phyloP scores from a whole-genome alignment of 2,888 invertebrate species.

The Andrena flavipes region DNA sequence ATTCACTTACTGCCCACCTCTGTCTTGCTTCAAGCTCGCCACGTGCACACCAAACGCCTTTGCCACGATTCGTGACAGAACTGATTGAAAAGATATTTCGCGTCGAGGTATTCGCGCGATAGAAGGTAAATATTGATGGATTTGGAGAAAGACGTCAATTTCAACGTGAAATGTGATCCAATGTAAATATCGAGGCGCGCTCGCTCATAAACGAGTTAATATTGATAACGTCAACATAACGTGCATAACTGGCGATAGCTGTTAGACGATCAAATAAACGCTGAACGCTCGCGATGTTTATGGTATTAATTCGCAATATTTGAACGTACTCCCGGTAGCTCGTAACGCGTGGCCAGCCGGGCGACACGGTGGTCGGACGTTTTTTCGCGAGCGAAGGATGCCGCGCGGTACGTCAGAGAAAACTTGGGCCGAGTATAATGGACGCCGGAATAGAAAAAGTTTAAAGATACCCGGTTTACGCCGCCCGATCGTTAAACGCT shows the following conservation, averaged over 20 bases:
- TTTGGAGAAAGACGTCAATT: not conserved
- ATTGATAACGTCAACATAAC: slow-evolving; percentile 3
- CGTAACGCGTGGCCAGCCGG: not conserved
- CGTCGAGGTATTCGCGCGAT: not conserved
- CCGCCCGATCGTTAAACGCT: slow-evolving; percentile 55
- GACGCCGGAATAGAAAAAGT: slow-evolving; percentile 14
- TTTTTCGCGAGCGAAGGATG: not conserved
- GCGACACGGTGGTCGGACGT: not conserved
- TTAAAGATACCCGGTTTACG: slow-evolving; percentile 41
- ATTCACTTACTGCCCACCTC: too few species aligned
- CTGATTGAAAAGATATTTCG: not conserved
- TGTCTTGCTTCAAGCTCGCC: too few species aligned
- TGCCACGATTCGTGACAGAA: too few species aligned
- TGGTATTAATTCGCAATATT: not conserved
- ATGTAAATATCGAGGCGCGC: not conserved
- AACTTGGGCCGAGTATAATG: not conserved
- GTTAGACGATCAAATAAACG: slow-evolving; percentile 17
- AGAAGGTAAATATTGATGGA: slow-evolving; percentile 1
- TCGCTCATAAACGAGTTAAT: not conserved
- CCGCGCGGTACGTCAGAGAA: not conserved
- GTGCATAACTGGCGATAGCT: slow-evolving; percentile 12
- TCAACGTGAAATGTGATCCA: not conserved
- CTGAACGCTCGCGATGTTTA: not conserved
- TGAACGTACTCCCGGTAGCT: too few species aligned
- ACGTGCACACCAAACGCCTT: too few species aligned